Conservation (phyloP, 2,113 vertebrate genomes). For the Chamaea fasciata region DNA sequence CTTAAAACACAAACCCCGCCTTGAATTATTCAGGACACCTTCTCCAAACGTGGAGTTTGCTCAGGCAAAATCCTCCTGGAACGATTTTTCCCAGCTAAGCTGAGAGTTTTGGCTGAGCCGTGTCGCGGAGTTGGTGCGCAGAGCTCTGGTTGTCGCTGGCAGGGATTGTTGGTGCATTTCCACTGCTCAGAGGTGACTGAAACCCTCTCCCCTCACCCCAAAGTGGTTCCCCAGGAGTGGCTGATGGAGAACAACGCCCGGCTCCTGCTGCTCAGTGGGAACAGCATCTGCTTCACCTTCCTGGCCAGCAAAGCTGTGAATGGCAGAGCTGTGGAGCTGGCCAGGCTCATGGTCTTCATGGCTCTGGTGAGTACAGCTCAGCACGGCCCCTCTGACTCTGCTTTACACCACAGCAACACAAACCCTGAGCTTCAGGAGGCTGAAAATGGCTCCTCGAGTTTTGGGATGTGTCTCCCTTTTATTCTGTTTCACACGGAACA, state of each 20-base stretch:
- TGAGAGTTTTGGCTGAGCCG: not conserved
- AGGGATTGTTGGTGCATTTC: not conserved
- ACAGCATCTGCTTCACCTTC: slow-evolving; percentile 81
- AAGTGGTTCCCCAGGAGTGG: slow-evolving; percentile 85
- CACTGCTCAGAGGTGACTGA: not conserved
- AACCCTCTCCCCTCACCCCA: not conserved
- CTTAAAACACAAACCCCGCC: not conserved
- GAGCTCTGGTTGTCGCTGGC: not conserved
- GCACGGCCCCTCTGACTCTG: not conserved
- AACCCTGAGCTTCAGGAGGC: too few relatives aligned
- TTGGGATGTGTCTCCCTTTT: too few relatives aligned
- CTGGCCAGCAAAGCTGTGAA: slow-evolving; percentile 85
- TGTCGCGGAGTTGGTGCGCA: rapidly evolving
- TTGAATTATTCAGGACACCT: not conserved
- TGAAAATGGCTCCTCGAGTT: too few relatives aligned
- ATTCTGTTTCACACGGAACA: too few relatives aligned
- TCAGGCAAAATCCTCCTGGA: not conserved
- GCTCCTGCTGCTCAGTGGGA: slow-evolving; percentile 85
- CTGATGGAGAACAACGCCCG: slow-evolving; percentile 85
- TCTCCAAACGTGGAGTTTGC: not conserved
- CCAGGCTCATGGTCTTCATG: slow-evolving; percentile 81
- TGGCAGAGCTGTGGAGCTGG: slow-evolving; percentile 74
- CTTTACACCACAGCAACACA: too few relatives aligned
- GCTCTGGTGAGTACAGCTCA: slow-evolving; percentile 78
- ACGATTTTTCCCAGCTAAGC: rapidly evolving